These are phyloP conservation scores for Tinea semifulvella DNA, from an alignment of 2,888 invertebrate species.

Conservation along the genomic window DNA sequence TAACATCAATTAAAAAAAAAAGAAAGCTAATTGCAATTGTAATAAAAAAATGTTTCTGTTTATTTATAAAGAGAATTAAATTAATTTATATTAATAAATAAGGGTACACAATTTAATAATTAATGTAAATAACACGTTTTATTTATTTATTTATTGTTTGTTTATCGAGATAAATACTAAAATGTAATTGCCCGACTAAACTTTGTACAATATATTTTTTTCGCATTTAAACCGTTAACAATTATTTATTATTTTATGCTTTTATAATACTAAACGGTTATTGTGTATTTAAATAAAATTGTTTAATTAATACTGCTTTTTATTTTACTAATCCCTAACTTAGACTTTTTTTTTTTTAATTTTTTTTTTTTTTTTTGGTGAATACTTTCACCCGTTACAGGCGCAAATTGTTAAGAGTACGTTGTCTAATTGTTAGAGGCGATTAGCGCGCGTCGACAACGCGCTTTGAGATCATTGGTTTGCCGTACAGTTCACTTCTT, in stretches of 20 bases:
- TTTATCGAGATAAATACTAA: slow-evolving; percentile 30
- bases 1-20: neutral
- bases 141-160: slow-evolving; percentile 34
- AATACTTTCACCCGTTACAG: no score
- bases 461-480: no score
- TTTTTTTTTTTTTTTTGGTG: no score
- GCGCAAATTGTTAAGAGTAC: no score
- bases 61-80: slow-evolving; percentile 12
- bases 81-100: slow-evolving; percentile 25
- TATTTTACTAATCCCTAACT: neutral
- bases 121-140: slow-evolving; percentile 49
- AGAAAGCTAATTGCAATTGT: neutral
- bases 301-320: neutral
- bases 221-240: slow-evolving; percentile 44
- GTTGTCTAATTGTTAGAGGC: no score
- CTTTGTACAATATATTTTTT: slow-evolving; percentile 45
- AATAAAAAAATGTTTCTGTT: neutral
- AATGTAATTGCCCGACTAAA: slow-evolving; percentile 21
- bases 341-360: no score
- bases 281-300: slow-evolving; percentile 10
- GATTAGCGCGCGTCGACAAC: no score
- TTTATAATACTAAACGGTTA: slow-evolving; percentile 7
- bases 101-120: slow-evolving; percentile 21
- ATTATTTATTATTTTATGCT: slow-evolving; percentile 10
- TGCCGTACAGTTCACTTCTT: no score